Evolutionary conservation across 2,888 invertebrate species (phyloP).

Genomic region (Harpalus rubripes): DNA sequence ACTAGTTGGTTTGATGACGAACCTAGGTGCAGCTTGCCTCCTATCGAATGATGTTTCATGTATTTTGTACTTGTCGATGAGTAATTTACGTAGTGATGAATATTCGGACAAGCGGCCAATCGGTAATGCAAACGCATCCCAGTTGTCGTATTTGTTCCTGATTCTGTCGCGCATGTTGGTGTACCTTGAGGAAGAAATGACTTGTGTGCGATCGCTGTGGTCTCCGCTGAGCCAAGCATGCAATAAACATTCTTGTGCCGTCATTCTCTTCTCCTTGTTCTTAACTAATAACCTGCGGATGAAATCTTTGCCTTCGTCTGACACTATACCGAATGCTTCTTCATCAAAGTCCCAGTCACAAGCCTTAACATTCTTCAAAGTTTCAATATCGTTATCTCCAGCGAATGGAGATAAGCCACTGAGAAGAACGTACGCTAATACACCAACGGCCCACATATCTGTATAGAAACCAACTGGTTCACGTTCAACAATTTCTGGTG

Average conservation of each 20-base stretch:
- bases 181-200: conserved; percentile 92
- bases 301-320: conserved; percentile 98
- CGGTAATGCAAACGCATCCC: conserved; percentile 92
- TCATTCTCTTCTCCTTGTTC: conserved; percentile 98
- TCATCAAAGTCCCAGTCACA: conserved; percentile 99
- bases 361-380: conserved; percentile 97
- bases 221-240: conserved; percentile 97
- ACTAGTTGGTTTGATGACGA: conserved; percentile 97
- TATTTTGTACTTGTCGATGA: conserved; percentile 97
- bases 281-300: conserved; percentile 94
- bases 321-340: conserved; percentile 95
- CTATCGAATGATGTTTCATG: conserved; percentile 97
- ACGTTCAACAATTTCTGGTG: conserved; percentile 98
- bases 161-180: conserved; percentile 92
- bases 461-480: conserved; percentile 99
- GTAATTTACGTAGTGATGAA: conserved; percentile 95
- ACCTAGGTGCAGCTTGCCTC: conserved; percentile 97
- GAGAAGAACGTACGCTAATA: conserved; percentile 97
- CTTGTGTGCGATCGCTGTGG: conserved; percentile 85
- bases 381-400: conserved; percentile 98
- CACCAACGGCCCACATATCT: conserved; percentile 99
- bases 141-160: conserved; percentile 88
- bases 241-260: conserved; percentile 96
- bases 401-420: conserved; percentile 99
- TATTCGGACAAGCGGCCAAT: conserved; percentile 98